phyloP scores from a whole-genome alignment of 2,113 vertebrate species.

The Pachyramphus minor region DNA sequence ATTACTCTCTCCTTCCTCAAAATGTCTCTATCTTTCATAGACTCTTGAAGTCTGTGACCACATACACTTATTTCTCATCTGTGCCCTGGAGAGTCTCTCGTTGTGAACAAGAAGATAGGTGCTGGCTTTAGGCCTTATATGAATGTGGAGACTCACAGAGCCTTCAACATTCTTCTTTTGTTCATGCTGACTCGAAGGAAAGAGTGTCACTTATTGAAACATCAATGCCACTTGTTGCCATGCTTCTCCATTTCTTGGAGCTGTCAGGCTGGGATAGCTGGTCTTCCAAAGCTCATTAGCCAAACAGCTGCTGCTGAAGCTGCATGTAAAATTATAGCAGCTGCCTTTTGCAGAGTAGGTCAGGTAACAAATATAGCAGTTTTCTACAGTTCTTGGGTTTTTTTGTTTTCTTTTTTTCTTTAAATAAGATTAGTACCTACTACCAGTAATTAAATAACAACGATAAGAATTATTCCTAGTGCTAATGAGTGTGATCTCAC shows the following conservation, averaged over 20 bases:
- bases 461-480: background rate
- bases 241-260: background rate
- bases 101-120: background rate
- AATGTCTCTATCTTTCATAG: background rate
- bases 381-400: background rate
- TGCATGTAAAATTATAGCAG: background rate
- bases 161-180: background rate
- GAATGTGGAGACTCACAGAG: background rate
- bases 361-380: background rate
- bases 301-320: background rate
- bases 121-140: background rate
- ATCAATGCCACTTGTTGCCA: background rate
- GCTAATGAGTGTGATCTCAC: background rate
- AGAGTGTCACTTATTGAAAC: background rate
- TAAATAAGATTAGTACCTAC: background rate
- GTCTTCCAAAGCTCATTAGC: conserved; percentile 19
- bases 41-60: background rate
- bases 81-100: background rate
- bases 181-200: background rate
- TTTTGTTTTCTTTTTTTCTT: background rate
- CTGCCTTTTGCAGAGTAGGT: background rate
- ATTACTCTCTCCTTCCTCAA: background rate
- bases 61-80: background rate
- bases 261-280: background rate
- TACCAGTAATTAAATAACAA: background rate